Evolutionary conservation across 1,140 invertebrate species (phyloP).

Genomic region (Trichomalopsis sarcophagae): DNA sequence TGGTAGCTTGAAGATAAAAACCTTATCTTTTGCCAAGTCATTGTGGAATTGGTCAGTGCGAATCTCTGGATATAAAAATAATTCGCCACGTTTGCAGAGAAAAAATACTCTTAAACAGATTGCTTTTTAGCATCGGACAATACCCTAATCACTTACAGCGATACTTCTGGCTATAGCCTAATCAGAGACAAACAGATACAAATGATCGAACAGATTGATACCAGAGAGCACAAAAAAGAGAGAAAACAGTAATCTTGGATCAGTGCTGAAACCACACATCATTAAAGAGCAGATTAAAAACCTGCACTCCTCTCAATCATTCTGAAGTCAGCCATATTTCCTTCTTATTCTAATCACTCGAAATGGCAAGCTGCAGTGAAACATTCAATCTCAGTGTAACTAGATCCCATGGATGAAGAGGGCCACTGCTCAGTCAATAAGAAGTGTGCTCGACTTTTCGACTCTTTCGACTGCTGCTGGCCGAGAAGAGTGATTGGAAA

Average conservation of each 20-base stretch:
- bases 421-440: background rate
- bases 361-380: conserved; percentile 32
- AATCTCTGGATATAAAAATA: background rate
- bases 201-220: conserved; percentile 2
- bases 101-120: background rate
- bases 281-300: background rate
- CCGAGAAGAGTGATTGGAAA: background rate
- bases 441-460: background rate
- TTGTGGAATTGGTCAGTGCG: background rate
- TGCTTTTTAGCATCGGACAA: background rate
- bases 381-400: conserved; percentile 26
- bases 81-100: background rate
- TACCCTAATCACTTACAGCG: background rate
- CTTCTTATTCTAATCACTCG: conserved; percentile 29
- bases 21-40: conserved; percentile 12
- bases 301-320: conserved; percentile 1
- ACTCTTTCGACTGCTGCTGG: background rate
- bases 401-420: conserved; percentile 15
- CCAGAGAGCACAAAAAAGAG: background rate
- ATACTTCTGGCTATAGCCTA: background rate
- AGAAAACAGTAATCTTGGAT: background rate
- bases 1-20: conserved; percentile 18
- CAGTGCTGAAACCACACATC: background rate
- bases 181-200: background rate
- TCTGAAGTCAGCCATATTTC: conserved; percentile 47